A percentile compares a stretch with the other conserved stretches of the same genome.
These are phyloP conservation scores for Hipparchia semele DNA, from an alignment of 2,888 invertebrate genomes.

Conservation along the genomic window DNA sequence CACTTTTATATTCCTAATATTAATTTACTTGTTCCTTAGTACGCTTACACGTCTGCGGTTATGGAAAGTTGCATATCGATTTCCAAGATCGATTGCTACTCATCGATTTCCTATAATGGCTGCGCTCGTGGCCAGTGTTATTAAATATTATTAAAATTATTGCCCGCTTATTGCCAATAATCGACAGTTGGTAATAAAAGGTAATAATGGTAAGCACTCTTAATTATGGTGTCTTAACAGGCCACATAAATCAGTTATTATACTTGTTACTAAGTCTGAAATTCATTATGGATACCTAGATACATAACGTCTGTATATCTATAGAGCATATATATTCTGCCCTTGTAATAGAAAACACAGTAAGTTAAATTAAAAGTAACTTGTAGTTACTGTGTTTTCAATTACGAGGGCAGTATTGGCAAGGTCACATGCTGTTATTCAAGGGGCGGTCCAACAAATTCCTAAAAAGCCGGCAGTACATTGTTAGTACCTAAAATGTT, in stretches of 20 bases:
- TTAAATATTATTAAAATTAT: conserved; percentile 35
- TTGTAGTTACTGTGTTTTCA: no score
- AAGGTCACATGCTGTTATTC: no score
- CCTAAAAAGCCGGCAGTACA: no score
- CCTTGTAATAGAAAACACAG: no score
- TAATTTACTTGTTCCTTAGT: background rate
- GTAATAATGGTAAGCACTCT: conserved; percentile 34
- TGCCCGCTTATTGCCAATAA: conserved; percentile 35
- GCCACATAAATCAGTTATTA: conserved; percentile 2
- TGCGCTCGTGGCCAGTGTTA: conserved; percentile 26
- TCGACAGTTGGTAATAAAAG: conserved; percentile 32
- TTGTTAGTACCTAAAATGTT: no score
- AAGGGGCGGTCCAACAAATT: no score
- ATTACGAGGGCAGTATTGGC: no score
- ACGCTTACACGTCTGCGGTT: background rate
- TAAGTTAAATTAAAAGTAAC: no score
- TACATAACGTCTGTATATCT: background rate
- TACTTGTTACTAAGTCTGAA: background rate
- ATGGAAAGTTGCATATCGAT: conserved; percentile 12
- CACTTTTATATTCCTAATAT: no score
- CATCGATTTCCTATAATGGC: conserved; percentile 14
- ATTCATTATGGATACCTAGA: background rate
- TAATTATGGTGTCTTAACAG: conserved; percentile 32
- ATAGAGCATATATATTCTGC: no score
- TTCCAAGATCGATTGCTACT: conserved; percentile 3